Evolutionary conservation across 2,888 invertebrate species (phyloP).

Genomic region (Drosophila bunnanda): DNA sequence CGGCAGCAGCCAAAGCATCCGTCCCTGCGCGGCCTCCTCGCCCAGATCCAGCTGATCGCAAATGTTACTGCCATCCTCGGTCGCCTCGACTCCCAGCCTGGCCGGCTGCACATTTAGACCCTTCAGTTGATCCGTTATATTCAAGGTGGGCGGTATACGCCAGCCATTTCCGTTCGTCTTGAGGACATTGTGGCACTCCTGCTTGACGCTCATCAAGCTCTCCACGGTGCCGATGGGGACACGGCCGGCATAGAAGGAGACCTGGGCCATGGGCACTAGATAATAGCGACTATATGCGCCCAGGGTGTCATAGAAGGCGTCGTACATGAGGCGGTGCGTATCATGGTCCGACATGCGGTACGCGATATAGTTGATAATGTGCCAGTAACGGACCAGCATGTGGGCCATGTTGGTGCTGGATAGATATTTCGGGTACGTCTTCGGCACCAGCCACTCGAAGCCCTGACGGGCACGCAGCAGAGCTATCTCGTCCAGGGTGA

Average conservation of each 20-base stretch:
- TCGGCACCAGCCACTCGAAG: conserved; percentile 83
- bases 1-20: conserved; percentile 81
- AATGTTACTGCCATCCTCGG: conserved; percentile 52
- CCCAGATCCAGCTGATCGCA: conserved; percentile 77
- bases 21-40: conserved; percentile 58
- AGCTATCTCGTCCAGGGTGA: conserved; percentile 81
- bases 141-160: conserved; percentile 62
- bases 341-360: conserved; percentile 59
- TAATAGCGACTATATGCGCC: conserved; percentile 82
- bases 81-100: conserved; percentile 14
- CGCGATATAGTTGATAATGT: conserved; percentile 76
- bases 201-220: conserved; percentile 72
- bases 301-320: conserved; percentile 82
- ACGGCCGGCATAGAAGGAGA: conserved; percentile 83
- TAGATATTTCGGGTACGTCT: conserved; percentile 68
- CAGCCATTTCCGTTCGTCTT: conserved; percentile 84
- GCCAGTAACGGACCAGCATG: conserved; percentile 82
- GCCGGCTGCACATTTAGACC: conserved; percentile 19
- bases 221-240: conserved; percentile 71
- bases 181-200: conserved; percentile 74
- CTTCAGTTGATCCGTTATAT: conserved; percentile 58
- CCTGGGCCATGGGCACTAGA: conserved; percentile 80
- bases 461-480: conserved; percentile 80
- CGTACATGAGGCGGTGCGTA: conserved; percentile 60
- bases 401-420: conserved; percentile 71